These are phyloP conservation scores for Callospermophilus lateralis DNA, from an alignment of 2,113 vertebrate species.

Conservation along the genomic window DNA sequence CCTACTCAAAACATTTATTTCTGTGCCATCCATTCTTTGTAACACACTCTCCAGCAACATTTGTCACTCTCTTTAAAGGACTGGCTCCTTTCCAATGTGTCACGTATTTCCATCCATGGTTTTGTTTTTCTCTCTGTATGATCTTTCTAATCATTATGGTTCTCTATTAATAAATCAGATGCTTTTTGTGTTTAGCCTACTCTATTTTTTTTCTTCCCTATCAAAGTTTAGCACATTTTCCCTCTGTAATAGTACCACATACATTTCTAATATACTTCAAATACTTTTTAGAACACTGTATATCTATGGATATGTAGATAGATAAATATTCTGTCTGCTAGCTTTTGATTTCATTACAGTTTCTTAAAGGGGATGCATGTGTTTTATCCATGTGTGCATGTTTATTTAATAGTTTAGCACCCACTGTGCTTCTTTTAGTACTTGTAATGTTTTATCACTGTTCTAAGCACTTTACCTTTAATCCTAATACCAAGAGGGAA, in stretches of 20 bases:
- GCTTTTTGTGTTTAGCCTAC: background rate
- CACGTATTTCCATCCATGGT: background rate
- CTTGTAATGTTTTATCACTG: background rate
- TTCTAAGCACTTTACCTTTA: background rate
- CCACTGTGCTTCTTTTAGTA: background rate
- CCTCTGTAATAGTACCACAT: background rate
- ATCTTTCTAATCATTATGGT: background rate
- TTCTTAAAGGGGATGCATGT: background rate
- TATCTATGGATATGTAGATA: background rate
- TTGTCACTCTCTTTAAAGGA: background rate
- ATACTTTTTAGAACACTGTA: background rate
- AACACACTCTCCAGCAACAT: background rate
- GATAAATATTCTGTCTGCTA: background rate
- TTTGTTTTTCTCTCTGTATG: background rate
- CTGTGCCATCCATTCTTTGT: background rate
- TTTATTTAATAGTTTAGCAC: background rate
- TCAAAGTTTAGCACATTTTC: constrained; percentile 1
- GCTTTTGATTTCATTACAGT: background rate
- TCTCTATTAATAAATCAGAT: constrained; percentile 16
- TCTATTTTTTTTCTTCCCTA: background rate
- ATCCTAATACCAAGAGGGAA: constrained; percentile 6
- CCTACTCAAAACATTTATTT: background rate
- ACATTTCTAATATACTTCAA: constrained; percentile 13
- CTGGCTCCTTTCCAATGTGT: background rate
- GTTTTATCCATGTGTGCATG: background rate